A percentile compares a stretch with the other conserved stretches of the same genome.
These are phyloP conservation scores for Rambutsinella grinnellia DNA, from an alignment of 2,888 invertebrate species.

Conservation along the genomic window DNA sequence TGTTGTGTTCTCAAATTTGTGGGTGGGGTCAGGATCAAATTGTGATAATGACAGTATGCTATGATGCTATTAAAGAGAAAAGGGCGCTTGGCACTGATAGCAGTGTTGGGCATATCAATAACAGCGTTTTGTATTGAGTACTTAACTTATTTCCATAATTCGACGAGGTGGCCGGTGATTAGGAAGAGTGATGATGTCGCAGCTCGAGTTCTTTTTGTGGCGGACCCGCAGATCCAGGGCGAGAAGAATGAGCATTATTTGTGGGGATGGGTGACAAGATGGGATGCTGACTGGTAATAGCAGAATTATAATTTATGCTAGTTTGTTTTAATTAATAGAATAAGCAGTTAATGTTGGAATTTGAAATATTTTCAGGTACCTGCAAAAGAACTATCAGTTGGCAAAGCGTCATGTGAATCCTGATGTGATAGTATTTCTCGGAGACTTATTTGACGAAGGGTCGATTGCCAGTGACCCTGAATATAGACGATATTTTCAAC, in stretches of 20 bases:
- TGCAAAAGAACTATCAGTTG: constrained; percentile 81
- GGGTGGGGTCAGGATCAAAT: not conserved
- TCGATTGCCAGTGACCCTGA: constrained; percentile 80
- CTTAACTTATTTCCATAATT: constrained; percentile 73
- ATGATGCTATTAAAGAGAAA: constrained; percentile 35
- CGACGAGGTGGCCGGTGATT: constrained; percentile 71
- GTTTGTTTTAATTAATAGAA: too few species aligned
- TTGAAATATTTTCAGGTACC: constrained; percentile 78
- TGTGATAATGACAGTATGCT: too few species aligned
- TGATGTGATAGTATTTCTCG: constrained; percentile 88
- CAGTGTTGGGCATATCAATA: constrained; percentile 28
- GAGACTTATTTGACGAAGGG: constrained; percentile 96
- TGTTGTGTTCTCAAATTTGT: not conserved
- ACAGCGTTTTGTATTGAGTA: constrained; percentile 74
- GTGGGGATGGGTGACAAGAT: constrained; percentile 80
- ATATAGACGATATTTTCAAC: constrained; percentile 80
- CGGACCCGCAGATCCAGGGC: constrained; percentile 95
- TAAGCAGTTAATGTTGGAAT: too few species aligned
- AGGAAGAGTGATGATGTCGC: constrained; percentile 69
- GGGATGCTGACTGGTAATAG: constrained; percentile 93
- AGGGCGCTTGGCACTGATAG: constrained; percentile 27
- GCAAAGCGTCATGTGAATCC: constrained; percentile 82
- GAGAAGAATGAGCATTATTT: constrained; percentile 78
- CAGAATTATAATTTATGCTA: too few species aligned
- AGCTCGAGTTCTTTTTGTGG: constrained; percentile 79